Evolutionary conservation across 1,140 invertebrate genomes (phyloP), one percentile per base, ranked within the genome.

Genomic region (Orius laevigatus): DNA sequence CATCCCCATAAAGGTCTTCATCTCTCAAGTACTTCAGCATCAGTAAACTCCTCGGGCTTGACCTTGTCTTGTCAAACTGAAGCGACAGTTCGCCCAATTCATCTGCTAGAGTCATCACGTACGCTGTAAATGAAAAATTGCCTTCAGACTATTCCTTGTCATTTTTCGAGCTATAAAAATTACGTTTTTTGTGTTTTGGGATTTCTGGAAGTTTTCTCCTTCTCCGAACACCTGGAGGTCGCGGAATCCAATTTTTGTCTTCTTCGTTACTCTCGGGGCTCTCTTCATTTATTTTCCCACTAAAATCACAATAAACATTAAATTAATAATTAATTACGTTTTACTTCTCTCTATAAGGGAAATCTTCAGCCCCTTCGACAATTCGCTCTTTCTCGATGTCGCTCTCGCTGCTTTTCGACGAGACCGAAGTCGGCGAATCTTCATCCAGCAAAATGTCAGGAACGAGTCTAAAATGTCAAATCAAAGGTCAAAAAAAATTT

Each of bases 171-270:
- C 8, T 18, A 5, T 11, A 15, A 45, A 45, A 10, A 47, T 76
- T 68, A 86, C 82, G 75, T 75, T 84, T 84, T 65, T 81, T 82
- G 55, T 79, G 80, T 63, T 86, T 87, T 4, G 84, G 85, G 56
- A 88, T 86, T 68, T 89, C 84, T 9, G 85, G 85, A 18, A 88
- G 64, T 66, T 84, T 84, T 63, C 85, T 69, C 54, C 85, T 69
- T 57, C 78, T 70, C 43, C 83, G 68, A 59, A 81, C 79, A 10
- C 71, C 71, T 10, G 56, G 20, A 3, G 55, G 49, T 36, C 57
- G 53, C 1, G 52, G 36, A 20, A 53, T 56, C 45, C 44, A 36
- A 15, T 55, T 49, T 5, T 34, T 36, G 34, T 43, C 46, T 40
- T 36, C 43, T 43, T 25, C 25, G 25, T 40, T 31, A 33, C 46